phyloP scores from a whole-genome alignment of 2,888 invertebrate genomes.

The Cerceris ruficornis region DNA sequence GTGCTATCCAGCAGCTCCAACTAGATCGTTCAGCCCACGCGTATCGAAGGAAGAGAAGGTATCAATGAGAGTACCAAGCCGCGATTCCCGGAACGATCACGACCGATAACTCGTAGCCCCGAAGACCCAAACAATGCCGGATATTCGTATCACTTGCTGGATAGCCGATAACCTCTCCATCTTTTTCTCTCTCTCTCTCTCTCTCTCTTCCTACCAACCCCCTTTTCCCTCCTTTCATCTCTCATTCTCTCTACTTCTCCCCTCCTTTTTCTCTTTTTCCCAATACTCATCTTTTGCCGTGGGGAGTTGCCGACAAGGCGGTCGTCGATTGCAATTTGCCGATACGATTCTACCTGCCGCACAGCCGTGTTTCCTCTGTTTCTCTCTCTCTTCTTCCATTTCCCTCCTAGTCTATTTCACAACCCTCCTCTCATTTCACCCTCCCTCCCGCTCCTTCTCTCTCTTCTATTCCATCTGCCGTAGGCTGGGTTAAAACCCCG shows the following conservation, averaged over 20 bases:
- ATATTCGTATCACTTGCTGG: constrained; percentile 64
- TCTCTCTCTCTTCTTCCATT: constrained; percentile 16
- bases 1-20: constrained; percentile 28
- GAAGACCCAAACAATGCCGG: constrained; percentile 66
- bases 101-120: constrained; percentile 54
- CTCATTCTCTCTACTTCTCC: constrained; percentile 16
- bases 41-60: constrained; percentile 37
- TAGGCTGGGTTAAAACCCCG: constrained; percentile 60
- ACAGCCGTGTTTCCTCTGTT: constrained; percentile 48
- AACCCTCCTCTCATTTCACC: constrained; percentile 5
- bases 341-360: constrained; percentile 78
- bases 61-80: constrained; percentile 51
- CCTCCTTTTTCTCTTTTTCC: constrained; percentile 9
- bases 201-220: constrained; percentile 27
- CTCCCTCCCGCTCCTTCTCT: constrained; percentile 16
- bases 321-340: constrained; percentile 79
- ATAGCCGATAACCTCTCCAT: constrained; percentile 50
- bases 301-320: constrained; percentile 74
- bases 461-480: constrained; percentile 21
- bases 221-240: constrained; percentile 34
- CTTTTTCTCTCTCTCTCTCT: constrained; percentile 28
- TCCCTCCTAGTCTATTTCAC: constrained; percentile 8
- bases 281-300: constrained; percentile 50
- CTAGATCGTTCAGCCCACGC: constrained; percentile 54
- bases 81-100: constrained; percentile 54